Evolutionary conservation across 2,113 vertebrate species (phyloP).

Genomic region (Rhinolophus sinicus): DNA sequence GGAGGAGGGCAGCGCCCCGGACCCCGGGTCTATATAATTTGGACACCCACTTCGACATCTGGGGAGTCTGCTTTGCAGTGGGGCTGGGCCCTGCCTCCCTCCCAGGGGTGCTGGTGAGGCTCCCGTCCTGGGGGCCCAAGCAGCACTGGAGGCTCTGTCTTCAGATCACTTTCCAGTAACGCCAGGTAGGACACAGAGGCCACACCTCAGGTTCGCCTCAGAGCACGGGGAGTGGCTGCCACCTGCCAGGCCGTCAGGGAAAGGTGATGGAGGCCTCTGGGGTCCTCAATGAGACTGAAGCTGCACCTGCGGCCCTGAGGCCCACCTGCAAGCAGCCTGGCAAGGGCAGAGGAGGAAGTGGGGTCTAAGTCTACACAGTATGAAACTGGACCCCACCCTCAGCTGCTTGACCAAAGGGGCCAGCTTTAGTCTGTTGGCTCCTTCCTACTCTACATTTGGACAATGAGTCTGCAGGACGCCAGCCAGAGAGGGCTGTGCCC

Average conservation of each 20-base stretch:
- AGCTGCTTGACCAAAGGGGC: not conserved
- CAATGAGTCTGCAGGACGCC: too few relatives aligned
- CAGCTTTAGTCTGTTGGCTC: rapidly evolving
- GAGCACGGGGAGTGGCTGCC: not conserved
- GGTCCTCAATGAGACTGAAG: not conserved
- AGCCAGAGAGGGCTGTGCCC: not conserved
- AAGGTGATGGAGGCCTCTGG: not conserved
- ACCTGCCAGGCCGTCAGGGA: not conserved
- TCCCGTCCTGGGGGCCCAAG: not conserved
- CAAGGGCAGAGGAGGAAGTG: not conserved
- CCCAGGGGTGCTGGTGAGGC: too few relatives aligned
- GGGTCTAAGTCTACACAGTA: not conserved
- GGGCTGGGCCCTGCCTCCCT: too few relatives aligned
- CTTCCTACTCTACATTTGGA: not conserved
- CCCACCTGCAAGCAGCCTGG: too few relatives aligned
- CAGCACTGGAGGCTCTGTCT: not conserved
- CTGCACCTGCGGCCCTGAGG: not conserved
- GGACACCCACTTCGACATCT: too few relatives aligned
- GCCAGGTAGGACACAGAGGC: not conserved
- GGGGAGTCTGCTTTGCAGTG: too few relatives aligned
- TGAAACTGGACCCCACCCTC: not conserved
- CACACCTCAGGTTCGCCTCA: not conserved
- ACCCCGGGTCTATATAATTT: too few relatives aligned
- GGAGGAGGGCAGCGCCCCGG: too few relatives aligned
- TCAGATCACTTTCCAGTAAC: not conserved